Evolutionary conservation across 2,888 invertebrate species (phyloP).

Genomic region (Anoncus sp.): DNA sequence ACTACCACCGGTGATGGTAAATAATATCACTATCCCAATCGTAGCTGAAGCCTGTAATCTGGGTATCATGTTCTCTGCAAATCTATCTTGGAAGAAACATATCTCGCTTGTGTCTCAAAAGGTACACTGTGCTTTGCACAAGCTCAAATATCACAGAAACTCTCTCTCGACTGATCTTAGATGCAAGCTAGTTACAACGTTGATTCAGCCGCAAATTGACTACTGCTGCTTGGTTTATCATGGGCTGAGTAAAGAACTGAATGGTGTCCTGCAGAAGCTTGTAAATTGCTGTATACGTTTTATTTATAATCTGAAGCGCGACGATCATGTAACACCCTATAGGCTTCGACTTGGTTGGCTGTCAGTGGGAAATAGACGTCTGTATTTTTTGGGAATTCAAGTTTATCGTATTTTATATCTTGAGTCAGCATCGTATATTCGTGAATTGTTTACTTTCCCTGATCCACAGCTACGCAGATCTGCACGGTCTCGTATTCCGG

Average conservation of each 20-base stretch:
- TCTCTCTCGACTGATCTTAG: neutral
- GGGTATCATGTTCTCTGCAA: neutral
- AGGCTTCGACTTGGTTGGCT: slow-evolving; percentile 11
- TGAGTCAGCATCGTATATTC: neutral
- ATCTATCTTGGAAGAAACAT: neutral
- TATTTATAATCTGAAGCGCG: slow-evolving; percentile 7
- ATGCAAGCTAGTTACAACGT: slow-evolving; percentile 4
- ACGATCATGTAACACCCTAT: slow-evolving; percentile 18
- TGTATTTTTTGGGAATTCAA: slow-evolving; percentile 18
- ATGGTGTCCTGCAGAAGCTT: slow-evolving; percentile 13
- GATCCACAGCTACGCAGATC: neutral
- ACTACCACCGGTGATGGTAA: neutral
- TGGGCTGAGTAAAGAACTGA: neutral
- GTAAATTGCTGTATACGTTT: slow-evolving; percentile 19
- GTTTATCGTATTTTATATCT: neutral
- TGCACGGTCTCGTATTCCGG: too few relatives aligned
- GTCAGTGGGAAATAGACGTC: neutral
- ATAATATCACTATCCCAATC: neutral
- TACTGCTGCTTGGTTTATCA: slow-evolving; percentile 19
- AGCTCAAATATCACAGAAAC: neutral
- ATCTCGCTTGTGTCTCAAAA: neutral
- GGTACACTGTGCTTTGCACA: neutral
- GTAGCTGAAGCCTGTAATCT: neutral
- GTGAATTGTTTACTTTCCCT: neutral
- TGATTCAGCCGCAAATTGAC: slow-evolving; percentile 27